These are phyloP conservation scores for Conchocele bisecta DNA, from an alignment of 2,888 invertebrate species.

Conservation along the genomic window DNA sequence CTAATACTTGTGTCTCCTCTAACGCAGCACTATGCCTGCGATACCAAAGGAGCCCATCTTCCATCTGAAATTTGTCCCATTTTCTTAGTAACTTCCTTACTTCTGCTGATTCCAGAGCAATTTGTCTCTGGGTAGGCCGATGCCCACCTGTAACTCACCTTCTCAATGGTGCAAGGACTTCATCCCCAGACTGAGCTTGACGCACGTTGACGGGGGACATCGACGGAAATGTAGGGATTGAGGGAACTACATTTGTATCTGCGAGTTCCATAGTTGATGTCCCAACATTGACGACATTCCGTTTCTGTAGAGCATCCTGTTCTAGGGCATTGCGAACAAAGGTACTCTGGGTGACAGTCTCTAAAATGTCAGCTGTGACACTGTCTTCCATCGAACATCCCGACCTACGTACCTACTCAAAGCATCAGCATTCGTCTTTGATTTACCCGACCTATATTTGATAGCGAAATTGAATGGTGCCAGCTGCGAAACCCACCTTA, in stretches of 20 bases:
- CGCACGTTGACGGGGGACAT: too few relatives aligned
- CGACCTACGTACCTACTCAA: neutral
- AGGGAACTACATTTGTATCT: too few relatives aligned
- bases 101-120: neutral
- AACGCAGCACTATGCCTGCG: too few relatives aligned
- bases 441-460: neutral
- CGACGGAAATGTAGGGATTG: too few relatives aligned
- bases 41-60: too few relatives aligned
- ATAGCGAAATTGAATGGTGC: conserved; percentile 48
- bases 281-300: too few relatives aligned
- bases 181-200: neutral
- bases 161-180: neutral
- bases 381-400: too few relatives aligned
- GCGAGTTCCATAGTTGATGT: too few relatives aligned
- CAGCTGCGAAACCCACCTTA: neutral
- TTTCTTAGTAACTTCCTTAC: neutral
- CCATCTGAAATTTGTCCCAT: neutral
- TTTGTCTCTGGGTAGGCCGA: neutral
- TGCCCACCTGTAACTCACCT: neutral
- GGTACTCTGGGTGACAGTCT: too few relatives aligned
- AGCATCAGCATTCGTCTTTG: neutral
- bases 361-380: neutral
- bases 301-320: too few relatives aligned
- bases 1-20: too few relatives aligned
- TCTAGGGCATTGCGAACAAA: too few relatives aligned